A percentile compares a stretch with the other conserved stretches of the same genome.
These are phyloP conservation scores for Arctocebus calabarensis DNA, from an alignment of 2,797 vertebrate species.

Conservation along the genomic window DNA sequence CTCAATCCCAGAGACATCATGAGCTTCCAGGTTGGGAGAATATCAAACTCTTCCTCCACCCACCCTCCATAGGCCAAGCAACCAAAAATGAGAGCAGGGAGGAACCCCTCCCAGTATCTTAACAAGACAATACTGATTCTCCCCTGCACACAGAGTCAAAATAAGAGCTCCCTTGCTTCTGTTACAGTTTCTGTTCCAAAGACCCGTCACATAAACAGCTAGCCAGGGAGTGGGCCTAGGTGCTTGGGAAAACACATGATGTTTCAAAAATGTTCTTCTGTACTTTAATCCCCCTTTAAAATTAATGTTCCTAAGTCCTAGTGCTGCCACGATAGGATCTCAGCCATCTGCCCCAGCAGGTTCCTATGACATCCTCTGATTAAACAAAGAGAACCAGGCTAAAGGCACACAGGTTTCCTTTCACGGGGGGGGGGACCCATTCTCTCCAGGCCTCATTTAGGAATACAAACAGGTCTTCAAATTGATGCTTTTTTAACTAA, in stretches of 20 bases:
- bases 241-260: conserved; percentile 79
- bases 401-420: conserved; percentile 32
- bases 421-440: neutral
- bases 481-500: conserved; percentile 20
- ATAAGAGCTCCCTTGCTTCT: conserved; percentile 20
- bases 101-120: neutral
- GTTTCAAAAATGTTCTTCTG: conserved; percentile 76
- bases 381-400: conserved; percentile 56
- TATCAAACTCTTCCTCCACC: neutral
- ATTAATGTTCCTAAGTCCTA: conserved; percentile 79
- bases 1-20: neutral
- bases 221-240: conserved; percentile 45
- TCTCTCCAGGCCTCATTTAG: conserved; percentile 18
- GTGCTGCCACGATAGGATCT: conserved; percentile 73
- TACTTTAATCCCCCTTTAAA: conserved; percentile 81
- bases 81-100: neutral
- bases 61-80: neutral
- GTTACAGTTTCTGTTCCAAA: conserved; percentile 61
- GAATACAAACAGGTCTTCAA: conserved; percentile 7
- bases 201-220: conserved; percentile 59
- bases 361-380: conserved; percentile 68
- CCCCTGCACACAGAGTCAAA: neutral
- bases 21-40: neutral
- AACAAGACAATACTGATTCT: conserved; percentile 43
- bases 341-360: conserved; percentile 77